phyloP scores from a whole-genome alignment of 2,797 vertebrate species.

The Phylloscopus collybita region DNA sequence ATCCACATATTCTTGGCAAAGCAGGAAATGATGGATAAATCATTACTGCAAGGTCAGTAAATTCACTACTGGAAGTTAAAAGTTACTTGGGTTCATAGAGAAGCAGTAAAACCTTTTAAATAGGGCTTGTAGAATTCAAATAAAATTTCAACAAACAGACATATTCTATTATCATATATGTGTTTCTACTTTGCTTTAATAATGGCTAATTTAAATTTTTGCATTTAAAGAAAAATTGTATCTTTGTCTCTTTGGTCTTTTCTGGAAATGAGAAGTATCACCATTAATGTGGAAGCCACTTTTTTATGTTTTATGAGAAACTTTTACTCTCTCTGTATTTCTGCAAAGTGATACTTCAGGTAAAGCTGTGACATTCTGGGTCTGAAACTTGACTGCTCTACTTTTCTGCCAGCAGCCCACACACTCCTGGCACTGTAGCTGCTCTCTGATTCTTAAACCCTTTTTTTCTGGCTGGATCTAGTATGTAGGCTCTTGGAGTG shows the following conservation, averaged over 20 bases:
- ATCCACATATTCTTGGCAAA: not conserved
- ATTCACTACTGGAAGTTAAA: not conserved
- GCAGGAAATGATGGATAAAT: not conserved
- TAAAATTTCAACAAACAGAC: not conserved
- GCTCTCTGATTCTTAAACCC: not conserved
- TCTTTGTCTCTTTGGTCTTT: not conserved
- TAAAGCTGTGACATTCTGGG: not conserved
- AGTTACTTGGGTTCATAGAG: not conserved
- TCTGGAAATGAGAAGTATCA: not conserved
- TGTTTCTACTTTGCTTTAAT: not conserved
- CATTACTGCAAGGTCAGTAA: not conserved
- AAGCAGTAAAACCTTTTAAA: not conserved
- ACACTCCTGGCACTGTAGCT: not conserved
- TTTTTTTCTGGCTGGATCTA: not conserved
- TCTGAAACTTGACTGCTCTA: not conserved
- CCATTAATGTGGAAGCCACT: not conserved
- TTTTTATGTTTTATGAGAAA: not conserved
- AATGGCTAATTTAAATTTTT: not conserved
- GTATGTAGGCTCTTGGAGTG: fast-evolving
- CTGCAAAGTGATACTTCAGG: not conserved
- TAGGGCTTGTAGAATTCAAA: not conserved
- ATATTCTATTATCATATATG: not conserved
- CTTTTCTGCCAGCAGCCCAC: not conserved
- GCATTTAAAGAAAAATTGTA: not conserved
- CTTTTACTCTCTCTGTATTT: not conserved